phyloP scores from a whole-genome alignment of 2,113 vertebrate genomes.

The Arothron firmamentum region DNA sequence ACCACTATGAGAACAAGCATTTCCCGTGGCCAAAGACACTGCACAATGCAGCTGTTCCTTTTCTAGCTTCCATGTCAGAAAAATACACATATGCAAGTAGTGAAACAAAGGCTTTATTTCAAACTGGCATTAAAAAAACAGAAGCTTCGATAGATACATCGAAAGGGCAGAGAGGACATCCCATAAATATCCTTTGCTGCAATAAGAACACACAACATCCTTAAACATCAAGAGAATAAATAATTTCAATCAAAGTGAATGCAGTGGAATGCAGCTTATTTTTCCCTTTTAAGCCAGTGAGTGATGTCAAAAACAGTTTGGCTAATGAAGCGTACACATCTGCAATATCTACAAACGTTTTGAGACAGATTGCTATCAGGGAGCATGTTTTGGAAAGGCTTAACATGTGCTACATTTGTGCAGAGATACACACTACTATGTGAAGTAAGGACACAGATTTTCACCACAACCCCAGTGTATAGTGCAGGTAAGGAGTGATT shows the following conservation, averaged over 20 bases:
- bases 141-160: conserved; percentile 19
- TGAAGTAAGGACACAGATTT: conserved; percentile 19
- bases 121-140: conserved; percentile 31
- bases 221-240: conserved; percentile 55
- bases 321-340: conserved; percentile 5
- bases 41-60: no score
- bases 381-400: conserved; percentile 12
- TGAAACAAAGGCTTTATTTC: conserved; percentile 43
- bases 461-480: conserved; percentile 19
- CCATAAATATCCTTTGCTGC: conserved; percentile 6
- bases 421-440: conserved; percentile 35
- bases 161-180: conserved; percentile 9
- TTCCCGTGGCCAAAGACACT: no score
- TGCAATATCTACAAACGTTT: conserved; percentile 9
- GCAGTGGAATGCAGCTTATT: conserved; percentile 44
- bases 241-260: conserved; percentile 36
- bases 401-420: conserved; percentile 24
- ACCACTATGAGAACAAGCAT: no score
- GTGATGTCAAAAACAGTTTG: conserved; percentile 16
- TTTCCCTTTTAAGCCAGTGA: conserved; percentile 27
- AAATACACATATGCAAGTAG: background rate
- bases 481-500: conserved; percentile 30
- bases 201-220: conserved; percentile 18
- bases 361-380: conserved; percentile 1
- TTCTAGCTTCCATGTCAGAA: background rate